phyloP scores from a whole-genome alignment of 92 coral and sea anemone species.

The Chrysogorgia sp. region DNA sequence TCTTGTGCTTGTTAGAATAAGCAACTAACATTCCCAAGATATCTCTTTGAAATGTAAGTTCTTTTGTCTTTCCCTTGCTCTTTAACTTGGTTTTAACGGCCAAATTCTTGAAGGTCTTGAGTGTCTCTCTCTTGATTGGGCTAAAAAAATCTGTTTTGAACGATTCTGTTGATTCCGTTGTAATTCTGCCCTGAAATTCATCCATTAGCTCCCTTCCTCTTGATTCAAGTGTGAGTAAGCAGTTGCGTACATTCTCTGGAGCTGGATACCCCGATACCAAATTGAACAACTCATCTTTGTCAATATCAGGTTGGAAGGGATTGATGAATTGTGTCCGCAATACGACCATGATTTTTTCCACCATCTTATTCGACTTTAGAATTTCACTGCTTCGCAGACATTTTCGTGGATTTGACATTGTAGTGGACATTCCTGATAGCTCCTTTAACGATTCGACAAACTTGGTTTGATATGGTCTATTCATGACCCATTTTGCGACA shows the following conservation, averaged over 20 bases:
- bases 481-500: constrained; percentile 14
- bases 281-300: not conserved
- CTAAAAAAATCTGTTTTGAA: not conserved
- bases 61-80: constrained; percentile 4
- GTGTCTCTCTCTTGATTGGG: constrained; percentile 2
- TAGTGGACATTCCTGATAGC: not conserved
- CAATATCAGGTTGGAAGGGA: constrained; percentile 6
- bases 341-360: not conserved
- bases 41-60: constrained; percentile 34
- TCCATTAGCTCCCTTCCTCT: not conserved
- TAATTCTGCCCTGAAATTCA: not conserved
- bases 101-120: not conserved
- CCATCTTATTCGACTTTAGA: too few relatives aligned
- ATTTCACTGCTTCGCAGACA: constrained; percentile 8
- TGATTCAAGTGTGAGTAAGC: constrained; percentile 12
- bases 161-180: constrained; percentile 15
- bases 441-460: not conserved
- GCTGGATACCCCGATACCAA: constrained; percentile 8
- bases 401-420: not conserved
- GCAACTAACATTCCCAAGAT: constrained; percentile 40
- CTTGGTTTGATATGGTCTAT: constrained; percentile 6
- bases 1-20: constrained; percentile 27
- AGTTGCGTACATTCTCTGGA: not conserved
- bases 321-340: constrained; percentile 1
- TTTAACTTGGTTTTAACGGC: constrained; percentile 1